Base-by-base conservation (phyloP, 2,797 vertebrate species). In the Anisognathus igniventris region DNA sequence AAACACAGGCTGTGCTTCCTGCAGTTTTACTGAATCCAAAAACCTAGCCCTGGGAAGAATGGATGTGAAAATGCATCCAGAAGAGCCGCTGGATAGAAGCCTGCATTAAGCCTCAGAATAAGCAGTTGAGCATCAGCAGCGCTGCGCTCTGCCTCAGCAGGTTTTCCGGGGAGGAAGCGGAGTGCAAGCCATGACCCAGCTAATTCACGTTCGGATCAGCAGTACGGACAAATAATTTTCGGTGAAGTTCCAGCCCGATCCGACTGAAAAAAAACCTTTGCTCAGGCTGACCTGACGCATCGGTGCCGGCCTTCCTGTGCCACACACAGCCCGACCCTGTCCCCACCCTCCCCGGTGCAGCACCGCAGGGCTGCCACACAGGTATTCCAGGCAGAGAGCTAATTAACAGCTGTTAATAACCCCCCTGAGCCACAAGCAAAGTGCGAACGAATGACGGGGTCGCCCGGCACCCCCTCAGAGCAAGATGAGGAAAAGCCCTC, bases 161-260 rank as follows among this genome's bases (percentile, higher is more conserved):
- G 48, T 67, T 94, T 74, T 35, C 77, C 65, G 50, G 14, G 35
- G 31, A 75, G 39, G 40, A 89, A 87, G 67, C 74, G 18, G 39
- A 23, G 30, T 61, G 75, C 80, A 67, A 89, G 57, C 48, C 45
- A 18, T 70, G 39, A 91, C 64, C 93, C 7, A 82, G 48, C 94
- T 73, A 91, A 91, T 60, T 89, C 72, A 47, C 30, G 0, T 28
- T 27, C 16, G 10, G 27, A 79, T 24, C 47, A 6, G 24, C 1
- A 64, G 20, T 1, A 42, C n/a, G n/a, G 17, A 12, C 17, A 68
- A 75, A 30, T 6, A 10, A 39, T 88, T 76, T 42, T 12, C n/a
- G 15, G 37, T 42, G 54, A 80, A 94, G 54, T 23, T 82, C 44
- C 88, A 22, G 33, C 37, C n/a, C 15, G 14, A 74, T n/a, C 5